Conservation (phyloP, 2,113 vertebrate species). For the Aspidoscelis tigris region DNA sequence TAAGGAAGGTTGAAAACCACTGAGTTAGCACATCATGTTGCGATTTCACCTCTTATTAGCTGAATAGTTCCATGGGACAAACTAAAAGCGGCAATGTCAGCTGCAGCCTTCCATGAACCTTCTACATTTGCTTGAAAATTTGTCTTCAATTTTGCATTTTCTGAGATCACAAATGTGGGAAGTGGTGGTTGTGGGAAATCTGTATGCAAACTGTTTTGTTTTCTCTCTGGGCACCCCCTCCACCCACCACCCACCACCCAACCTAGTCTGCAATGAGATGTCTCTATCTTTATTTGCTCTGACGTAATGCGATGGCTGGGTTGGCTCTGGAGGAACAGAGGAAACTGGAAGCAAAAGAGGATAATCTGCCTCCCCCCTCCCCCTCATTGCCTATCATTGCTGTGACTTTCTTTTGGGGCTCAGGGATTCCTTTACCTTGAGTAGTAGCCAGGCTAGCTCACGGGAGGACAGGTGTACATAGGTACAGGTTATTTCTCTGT, state of each 20-base stretch:
- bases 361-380: neutral
- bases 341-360: conserved; percentile 12
- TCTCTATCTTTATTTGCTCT: conserved; percentile 27
- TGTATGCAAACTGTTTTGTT: neutral
- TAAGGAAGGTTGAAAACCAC: too few species aligned
- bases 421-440: neutral
- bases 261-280: neutral
- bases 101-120: neutral
- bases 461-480: neutral
- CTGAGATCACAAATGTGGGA: neutral
- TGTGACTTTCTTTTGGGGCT: neutral
- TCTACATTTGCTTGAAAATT: neutral
- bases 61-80: neutral
- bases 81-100: neutral
- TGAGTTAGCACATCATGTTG: too few species aligned
- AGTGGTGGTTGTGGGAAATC: neutral
- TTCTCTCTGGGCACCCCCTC: neutral
- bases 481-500: neutral
- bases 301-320: conserved; percentile 22
- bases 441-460: neutral
- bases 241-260: neutral
- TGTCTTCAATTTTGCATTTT: neutral
- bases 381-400: neutral
- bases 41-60: neutral
- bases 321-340: conserved; percentile 17